Evolutionary conservation across 2,888 invertebrate genomes (phyloP), one percentile per base, ranked within the genome.

Genomic region (Torymus texanus): DNA sequence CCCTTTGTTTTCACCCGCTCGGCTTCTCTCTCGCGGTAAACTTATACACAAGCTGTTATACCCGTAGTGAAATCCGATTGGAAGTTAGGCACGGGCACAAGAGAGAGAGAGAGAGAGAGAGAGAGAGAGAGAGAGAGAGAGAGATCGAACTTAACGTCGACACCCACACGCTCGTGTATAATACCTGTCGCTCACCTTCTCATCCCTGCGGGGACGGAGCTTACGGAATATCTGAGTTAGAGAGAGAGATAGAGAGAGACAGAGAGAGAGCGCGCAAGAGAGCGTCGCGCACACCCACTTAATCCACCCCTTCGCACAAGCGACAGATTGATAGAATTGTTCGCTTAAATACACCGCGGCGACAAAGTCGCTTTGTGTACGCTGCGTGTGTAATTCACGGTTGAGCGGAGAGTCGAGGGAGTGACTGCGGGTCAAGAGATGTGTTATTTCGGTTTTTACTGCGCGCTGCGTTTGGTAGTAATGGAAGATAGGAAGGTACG

Each of bases 271-370:
- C 1, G 29, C n/a, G n/a, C n/a, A n/a, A 29, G 29, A 29, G 29
- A 29, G 51, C n/a, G 58, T 50, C 18, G 24, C 29, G n/a, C 14
- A 50, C 8, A 41, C 41, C 14, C 50, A 53, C 18, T 58, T 58
- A 65, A n/a, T 62, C 24, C 24, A 14, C 0, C 24, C 18, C 21
- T 13, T 14, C n/a, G 3, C 59, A 3, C 50, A 51, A 55, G 41
- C 8, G 55, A 62, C 68, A 62, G 68, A 75, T 68, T 68, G 75
- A 75, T 75, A 63, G 75, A 75, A 68, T 68, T 62, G 68, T 68
- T 67, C 29, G 75, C 50, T 75, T 56, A 58, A 68, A 68, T 55
- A 18, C 68, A 59, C 29, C 41, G 59, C 41, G 41, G 41, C 41
- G 0, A 8, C 21, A 13, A 16, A 16, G 51, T 51, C 41, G 59